These are phyloP conservation scores for Etheostoma cragini DNA, from an alignment of 2,113 vertebrate genomes.

Conservation along the genomic window DNA sequence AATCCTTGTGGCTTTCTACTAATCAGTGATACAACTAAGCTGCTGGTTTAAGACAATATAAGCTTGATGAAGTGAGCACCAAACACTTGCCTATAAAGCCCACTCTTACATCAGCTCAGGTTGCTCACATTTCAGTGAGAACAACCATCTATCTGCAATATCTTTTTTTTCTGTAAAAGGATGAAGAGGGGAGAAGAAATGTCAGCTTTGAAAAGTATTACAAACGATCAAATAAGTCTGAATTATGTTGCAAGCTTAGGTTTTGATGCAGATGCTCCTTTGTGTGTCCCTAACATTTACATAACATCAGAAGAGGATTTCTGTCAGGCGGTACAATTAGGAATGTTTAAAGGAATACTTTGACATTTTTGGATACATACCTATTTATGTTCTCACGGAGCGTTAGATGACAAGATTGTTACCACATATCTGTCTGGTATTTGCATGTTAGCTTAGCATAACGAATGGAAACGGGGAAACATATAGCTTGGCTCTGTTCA, in stretches of 20 bases:
- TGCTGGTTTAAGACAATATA: slow-evolving; percentile 31
- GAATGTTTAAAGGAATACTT: slow-evolving; percentile 21
- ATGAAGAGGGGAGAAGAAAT: not conserved
- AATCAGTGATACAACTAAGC: slow-evolving; percentile 60
- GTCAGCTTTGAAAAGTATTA: slow-evolving; percentile 20
- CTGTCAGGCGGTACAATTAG: not conserved
- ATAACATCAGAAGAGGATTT: not conserved
- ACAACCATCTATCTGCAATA: slow-evolving; percentile 4
- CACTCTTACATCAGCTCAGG: slow-evolving; percentile 30
- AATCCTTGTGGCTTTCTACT: slow-evolving; percentile 53
- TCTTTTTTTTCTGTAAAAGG: not conserved
- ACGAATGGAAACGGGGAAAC: not conserved
- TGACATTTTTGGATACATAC: not conserved
- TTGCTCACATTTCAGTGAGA: slow-evolving; percentile 20
- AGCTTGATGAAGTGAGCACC: slow-evolving; percentile 39
- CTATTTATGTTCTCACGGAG: not conserved
- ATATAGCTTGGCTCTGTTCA: not conserved
- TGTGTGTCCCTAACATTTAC: not conserved
- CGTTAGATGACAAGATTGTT: not conserved
- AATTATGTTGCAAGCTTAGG: not conserved
- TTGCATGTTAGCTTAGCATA: not conserved
- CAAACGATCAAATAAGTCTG: not conserved
- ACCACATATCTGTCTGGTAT: not conserved
- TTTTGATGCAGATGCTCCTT: not conserved
- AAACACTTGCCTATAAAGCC: slow-evolving; percentile 15